These are phyloP conservation scores for Bergia sp. DNA, from an alignment of 92 coral and sea anemone genomes.

Conservation along the genomic window DNA sequence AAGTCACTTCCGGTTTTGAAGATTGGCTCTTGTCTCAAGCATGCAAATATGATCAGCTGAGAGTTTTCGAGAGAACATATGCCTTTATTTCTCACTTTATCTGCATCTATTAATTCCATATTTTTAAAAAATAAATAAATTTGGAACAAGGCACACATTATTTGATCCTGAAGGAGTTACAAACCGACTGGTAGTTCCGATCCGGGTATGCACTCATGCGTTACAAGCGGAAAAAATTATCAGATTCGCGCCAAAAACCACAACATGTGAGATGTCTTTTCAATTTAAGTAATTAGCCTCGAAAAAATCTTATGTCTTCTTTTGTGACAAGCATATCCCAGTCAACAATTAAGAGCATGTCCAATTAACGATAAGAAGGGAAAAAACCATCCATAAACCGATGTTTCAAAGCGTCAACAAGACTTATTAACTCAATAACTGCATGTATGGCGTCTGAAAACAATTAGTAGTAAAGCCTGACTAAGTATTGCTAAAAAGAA, in stretches of 20 bases:
- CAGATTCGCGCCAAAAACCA: constrained; percentile 39
- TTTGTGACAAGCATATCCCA: not conserved
- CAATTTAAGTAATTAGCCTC: not conserved
- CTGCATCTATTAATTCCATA: not conserved
- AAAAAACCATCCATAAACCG: not conserved
- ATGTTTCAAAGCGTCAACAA: not conserved
- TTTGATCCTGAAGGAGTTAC: not conserved
- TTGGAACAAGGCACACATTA: not conserved
- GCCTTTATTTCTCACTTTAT: not conserved
- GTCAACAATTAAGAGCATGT: not conserved
- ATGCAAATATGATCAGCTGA: not conserved
- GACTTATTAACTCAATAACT: constrained; percentile 18
- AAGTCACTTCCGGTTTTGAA: constrained; percentile 40
- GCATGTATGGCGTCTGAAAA: constrained; percentile 15
- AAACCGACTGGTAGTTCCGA: not conserved
- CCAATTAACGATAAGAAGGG: not conserved
- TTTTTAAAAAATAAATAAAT: not conserved
- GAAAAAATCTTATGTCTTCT: not conserved
- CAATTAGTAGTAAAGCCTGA: constrained; percentile 22
- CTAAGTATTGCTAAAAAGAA: not conserved
- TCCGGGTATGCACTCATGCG: not conserved
- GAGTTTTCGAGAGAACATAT: not conserved
- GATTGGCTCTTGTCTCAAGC: not conserved
- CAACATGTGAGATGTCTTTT: constrained; percentile 6
- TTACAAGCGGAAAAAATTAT: constrained; percentile 33